Conservation (phyloP, 2,797 vertebrate species). For the Pelodytes ibericus region DNA sequence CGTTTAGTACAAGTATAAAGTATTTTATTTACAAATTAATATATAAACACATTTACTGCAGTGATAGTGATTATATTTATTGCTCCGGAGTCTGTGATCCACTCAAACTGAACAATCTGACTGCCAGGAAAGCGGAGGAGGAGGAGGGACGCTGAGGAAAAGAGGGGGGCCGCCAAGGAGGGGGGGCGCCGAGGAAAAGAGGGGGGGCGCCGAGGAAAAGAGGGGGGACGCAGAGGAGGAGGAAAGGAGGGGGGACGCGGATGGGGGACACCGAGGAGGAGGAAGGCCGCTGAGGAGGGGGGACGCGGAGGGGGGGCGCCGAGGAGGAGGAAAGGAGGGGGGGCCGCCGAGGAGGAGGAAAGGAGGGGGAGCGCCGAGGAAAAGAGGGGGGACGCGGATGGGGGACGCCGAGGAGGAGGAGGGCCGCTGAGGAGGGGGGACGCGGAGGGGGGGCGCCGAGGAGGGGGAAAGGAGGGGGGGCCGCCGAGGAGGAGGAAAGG, state of each 20-base stretch:
- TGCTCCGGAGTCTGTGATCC: no score
- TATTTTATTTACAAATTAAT: no score
- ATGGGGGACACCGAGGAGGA: neutral
- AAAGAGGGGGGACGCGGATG: neutral
- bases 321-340: neutral
- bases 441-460: neutral
- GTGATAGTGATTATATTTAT: no score
- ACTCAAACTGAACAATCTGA: no score
- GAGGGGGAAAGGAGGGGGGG: no score
- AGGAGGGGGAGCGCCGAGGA: neutral
- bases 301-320: neutral
- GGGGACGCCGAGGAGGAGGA: neutral
- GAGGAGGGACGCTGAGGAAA: no score
- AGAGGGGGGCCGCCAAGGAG: no score
- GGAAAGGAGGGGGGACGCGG: neutral
- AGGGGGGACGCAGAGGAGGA: neutral
- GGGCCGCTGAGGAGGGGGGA: neutral
- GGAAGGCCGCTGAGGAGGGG: neutral
- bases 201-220: neutral
- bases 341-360: neutral
- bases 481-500: no score
- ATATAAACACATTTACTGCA: no score
- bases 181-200: no score
- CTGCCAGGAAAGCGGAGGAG: no score
- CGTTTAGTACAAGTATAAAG: no score